Evolutionary conservation across 53 echinoderm and acorn worm species (phyloP).

Genomic region (Mesocentrotus franciscanus): DNA sequence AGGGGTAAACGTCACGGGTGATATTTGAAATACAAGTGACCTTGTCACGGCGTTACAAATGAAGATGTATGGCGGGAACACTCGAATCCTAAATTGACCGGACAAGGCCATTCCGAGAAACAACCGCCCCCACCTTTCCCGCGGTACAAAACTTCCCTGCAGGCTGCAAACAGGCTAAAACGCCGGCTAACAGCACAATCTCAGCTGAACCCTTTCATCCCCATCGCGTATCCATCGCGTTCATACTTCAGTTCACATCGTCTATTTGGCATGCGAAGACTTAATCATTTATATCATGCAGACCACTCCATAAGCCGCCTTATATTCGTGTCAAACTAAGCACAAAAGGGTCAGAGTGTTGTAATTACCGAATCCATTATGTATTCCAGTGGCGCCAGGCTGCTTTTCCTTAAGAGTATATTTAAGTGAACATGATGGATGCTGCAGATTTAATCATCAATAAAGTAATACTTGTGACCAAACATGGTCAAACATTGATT

Average conservation of each 20-base stretch:
- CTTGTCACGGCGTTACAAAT: conserved; percentile 30
- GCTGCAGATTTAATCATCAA: conserved; percentile 15
- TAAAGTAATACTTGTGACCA: conserved; percentile 20
- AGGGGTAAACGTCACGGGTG: background rate
- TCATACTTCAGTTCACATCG: background rate
- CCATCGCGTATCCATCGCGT: background rate
- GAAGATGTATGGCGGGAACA: conserved; percentile 10
- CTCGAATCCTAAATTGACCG: conserved; percentile 28
- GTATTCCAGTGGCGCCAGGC: background rate
- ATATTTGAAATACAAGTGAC: conserved; percentile 36
- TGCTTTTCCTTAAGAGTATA: background rate
- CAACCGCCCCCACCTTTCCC: background rate
- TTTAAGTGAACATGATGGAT: conserved; percentile 11
- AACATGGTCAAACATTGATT: conserved; percentile 41
- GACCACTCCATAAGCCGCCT: background rate
- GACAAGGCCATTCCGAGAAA: background rate
- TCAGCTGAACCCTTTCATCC: background rate
- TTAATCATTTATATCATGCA: background rate
- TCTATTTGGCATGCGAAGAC: background rate
- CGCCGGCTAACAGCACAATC: background rate
- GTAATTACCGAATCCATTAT: conserved; percentile 44
- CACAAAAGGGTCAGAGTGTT: conserved; percentile 36
- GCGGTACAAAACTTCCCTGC: background rate
- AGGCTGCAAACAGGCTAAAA: background rate
- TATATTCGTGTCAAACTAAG: background rate